Percentiles rank a stretch among this genome's conserved stretches.
phyloP scores from a whole-genome alignment of 1,140 invertebrate species.

The Drosophila arawakana region DNA sequence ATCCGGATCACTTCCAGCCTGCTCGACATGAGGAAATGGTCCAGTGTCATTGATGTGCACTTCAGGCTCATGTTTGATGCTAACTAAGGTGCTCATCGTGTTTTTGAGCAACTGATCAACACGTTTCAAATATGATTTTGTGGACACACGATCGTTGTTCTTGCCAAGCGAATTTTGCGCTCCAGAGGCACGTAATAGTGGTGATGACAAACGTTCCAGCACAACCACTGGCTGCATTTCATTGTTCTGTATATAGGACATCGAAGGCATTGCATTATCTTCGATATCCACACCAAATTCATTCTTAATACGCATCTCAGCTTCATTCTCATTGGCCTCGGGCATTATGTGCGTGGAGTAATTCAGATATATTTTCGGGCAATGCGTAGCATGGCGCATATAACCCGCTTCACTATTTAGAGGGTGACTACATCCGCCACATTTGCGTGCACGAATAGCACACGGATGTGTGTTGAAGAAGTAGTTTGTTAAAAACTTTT shows the following conservation, averaged over 20 bases:
- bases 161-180: constrained; percentile 31
- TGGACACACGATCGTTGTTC: constrained; percentile 61
- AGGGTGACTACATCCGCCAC: constrained; percentile 70
- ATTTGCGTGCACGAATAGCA: constrained; percentile 68
- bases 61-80: constrained; percentile 81
- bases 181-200: constrained; percentile 39
- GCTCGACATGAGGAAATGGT: constrained; percentile 22
- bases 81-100: constrained; percentile 76
- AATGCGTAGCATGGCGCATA: constrained; percentile 68
- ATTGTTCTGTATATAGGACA: constrained; percentile 29
- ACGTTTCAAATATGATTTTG: constrained; percentile 75
- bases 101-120: constrained; percentile 76
- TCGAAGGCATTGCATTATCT: constrained; percentile 34
- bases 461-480: constrained; percentile 80
- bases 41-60: constrained; percentile 69
- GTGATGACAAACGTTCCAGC: constrained; percentile 66
- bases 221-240: constrained; percentile 73
- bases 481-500: constrained; percentile 74
- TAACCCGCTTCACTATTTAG: constrained; percentile 53
- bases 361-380: constrained; percentile 70
- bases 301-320: constrained; percentile 71
- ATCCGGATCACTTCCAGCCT: constrained; percentile 33
- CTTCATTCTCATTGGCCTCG: constrained; percentile 54
- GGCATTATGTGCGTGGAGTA: constrained; percentile 75
- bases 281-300: constrained; percentile 65